phyloP scores from a whole-genome alignment of 2,797 vertebrate genomes.

The Poecilia gillii region DNA sequence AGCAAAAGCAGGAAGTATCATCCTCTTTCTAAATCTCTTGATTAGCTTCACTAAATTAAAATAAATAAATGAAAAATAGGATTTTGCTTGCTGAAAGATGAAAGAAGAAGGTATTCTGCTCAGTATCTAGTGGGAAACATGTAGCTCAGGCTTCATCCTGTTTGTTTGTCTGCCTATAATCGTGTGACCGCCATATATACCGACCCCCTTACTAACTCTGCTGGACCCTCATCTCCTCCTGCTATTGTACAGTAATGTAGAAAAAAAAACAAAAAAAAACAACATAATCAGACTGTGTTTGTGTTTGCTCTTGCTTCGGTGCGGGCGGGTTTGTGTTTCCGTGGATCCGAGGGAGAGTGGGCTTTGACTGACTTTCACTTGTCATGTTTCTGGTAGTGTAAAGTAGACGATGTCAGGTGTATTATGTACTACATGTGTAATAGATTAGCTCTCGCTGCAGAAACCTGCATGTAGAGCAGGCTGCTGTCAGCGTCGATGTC shows the following conservation, averaged over 20 bases:
- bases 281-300: conserved; percentile 73
- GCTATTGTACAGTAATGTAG: conserved; percentile 82
- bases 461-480: conserved; percentile 74
- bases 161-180: conserved; percentile 41
- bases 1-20: conserved; percentile 34
- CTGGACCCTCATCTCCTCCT: conserved; percentile 59
- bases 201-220: conserved; percentile 51
- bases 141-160: conserved; percentile 37
- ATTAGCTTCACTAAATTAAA: conserved; percentile 13
- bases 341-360: conserved; percentile 19
- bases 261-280: conserved; percentile 24
- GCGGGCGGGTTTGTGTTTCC: conserved; percentile 45
- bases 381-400: conserved; percentile 72
- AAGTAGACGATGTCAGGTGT: conserved; percentile 73
- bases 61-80: not conserved
- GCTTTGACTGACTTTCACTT: conserved; percentile 50
- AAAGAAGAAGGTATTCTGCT: conserved; percentile 20
- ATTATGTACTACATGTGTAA: conserved; percentile 75
- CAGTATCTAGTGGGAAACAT: conserved; percentile 31
- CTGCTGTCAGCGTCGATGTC: conserved; percentile 73
- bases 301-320: conserved; percentile 54
- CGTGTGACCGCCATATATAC: conserved; percentile 58
- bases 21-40: conserved; percentile 18
- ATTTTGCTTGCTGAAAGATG: conserved; percentile 20
- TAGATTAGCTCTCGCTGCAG: conserved; percentile 73